phyloP scores from a whole-genome alignment of 23 tunicate genomes.

The Trididemnum clinides region DNA sequence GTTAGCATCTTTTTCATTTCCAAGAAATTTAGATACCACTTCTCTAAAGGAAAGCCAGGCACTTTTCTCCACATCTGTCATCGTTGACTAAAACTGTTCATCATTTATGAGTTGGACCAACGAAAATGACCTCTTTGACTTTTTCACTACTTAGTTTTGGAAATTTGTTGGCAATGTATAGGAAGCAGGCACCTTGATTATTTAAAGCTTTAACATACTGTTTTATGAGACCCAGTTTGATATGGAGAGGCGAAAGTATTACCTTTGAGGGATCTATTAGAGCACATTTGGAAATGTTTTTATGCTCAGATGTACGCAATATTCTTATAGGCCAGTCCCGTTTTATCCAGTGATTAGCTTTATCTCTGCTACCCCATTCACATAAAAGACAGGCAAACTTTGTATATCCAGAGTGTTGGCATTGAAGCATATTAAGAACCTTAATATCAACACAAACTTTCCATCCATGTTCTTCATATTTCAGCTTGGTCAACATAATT shows the following conservation, averaged over 20 bases:
- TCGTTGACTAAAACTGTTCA: neutral
- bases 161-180: neutral
- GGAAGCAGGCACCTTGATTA: conserved; percentile 13
- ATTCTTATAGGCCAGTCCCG: conserved; percentile 16
- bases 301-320: conserved; percentile 6
- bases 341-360: conserved; percentile 4
- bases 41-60: conserved; percentile 15
- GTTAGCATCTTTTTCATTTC: neutral
- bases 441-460: conserved; percentile 15
- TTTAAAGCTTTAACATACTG: conserved; percentile 7
- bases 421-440: neutral
- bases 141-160: conserved; percentile 12
- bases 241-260: conserved; percentile 9
- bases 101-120: conserved; percentile 24
- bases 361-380: conserved; percentile 23
- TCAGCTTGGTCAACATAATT: conserved; percentile 6
- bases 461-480: conserved; percentile 7
- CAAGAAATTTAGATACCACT: conserved; percentile 16
- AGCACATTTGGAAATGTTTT: neutral
- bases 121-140: conserved; percentile 18
- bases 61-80: conserved; percentile 21
- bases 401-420: neutral
- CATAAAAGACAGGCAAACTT: conserved; percentile 12
- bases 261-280: too few relatives aligned
- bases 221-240: conserved; percentile 3